Percentiles rank a stretch among this genome's conserved stretches.
Evolutionary conservation across 2,888 invertebrate genomes (phyloP).

Genomic region (Hybos culiciformis): DNA sequence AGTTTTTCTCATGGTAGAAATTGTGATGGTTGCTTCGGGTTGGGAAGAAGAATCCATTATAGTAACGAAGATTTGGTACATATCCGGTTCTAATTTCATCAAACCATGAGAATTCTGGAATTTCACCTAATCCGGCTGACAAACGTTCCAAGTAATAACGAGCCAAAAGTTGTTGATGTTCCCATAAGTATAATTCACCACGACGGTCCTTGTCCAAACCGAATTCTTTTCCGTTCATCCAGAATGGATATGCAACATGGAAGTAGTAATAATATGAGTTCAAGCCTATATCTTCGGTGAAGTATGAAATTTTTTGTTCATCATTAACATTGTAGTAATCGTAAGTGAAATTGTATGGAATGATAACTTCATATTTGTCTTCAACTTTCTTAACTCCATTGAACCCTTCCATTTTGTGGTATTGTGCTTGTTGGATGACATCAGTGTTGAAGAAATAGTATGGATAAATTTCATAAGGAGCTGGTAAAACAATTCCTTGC

Average conservation of each 20-base stretch:
- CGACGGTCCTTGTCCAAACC: conserved; percentile 41
- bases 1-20: conserved; percentile 20
- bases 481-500: conserved; percentile 42
- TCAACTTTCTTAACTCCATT: conserved; percentile 8
- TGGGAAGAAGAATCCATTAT: conserved; percentile 47
- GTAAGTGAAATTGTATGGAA: conserved; percentile 46
- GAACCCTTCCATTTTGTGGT: conserved; percentile 3
- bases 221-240: conserved; percentile 42
- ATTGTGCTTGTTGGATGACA: conserved; percentile 31
- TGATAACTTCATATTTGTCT: conserved; percentile 22
- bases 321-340: conserved; percentile 38
- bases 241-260: conserved; percentile 48
- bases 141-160: conserved; percentile 58
- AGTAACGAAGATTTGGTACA: conserved; percentile 45
- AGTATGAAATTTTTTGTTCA: conserved; percentile 49
- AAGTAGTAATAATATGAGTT: conserved; percentile 53
- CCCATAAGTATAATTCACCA: conserved; percentile 50
- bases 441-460: conserved; percentile 46
- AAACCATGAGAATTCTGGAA: conserved; percentile 43
- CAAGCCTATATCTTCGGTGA: conserved; percentile 55
- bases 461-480: conserved; percentile 49
- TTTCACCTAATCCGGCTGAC: conserved; percentile 47
- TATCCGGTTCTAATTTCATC: conserved; percentile 39
- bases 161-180: conserved; percentile 51
- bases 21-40: conserved; percentile 36